Evolutionary conservation across 2,888 invertebrate species (phyloP), one percentile per base, ranked within the genome.

Genomic region (Auanema sp.): DNA sequence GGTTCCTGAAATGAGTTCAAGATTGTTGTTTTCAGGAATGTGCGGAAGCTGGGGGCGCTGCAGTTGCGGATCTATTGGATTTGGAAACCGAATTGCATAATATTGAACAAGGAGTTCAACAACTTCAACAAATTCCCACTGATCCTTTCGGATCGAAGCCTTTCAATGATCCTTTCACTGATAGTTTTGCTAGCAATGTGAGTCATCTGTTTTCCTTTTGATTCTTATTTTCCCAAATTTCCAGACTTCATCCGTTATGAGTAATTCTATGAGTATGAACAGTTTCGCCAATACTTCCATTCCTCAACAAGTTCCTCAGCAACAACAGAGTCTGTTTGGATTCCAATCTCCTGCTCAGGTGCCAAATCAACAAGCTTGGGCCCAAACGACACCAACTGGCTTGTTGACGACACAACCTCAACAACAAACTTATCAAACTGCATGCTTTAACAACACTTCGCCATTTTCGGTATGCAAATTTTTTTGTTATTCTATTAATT

Each of bases 1-100:
- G n/a, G n/a, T n/a, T n/a, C n/a, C n/a, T 33, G 4, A 8, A 33
- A 33, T 33, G 8, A 33, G 33, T 33, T 33, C 47, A 60, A 56
- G 23, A 52, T 57, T 56, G 56, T 68, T 51, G 68, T 72, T 14
- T 66, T 40, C 64, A 68, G 63, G 63, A 63, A 52, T 11, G n/a
- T 10, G 21, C 18, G 6, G 69, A 64, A 18, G 70, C 69, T 42
- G 76, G 68, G 12, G 81, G 77, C 21, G 80, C 79, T 6, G 74
- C 76, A 11, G 81, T 83, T 40, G 83, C 79, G 3, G 82, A 83
- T 69, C 69, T 83, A 40, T 72, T 83, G 24, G 83, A 84, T 58
- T 63, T 83, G 60, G 82, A 83, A 66, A 77, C 77, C 5, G 83
- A 83, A 51, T 71, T 83, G 23, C 71, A 79, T 18, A 72, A 77